These are phyloP conservation scores for Chinchilla lanigera DNA, from an alignment of 2,113 vertebrate genomes.

Conservation along the genomic window DNA sequence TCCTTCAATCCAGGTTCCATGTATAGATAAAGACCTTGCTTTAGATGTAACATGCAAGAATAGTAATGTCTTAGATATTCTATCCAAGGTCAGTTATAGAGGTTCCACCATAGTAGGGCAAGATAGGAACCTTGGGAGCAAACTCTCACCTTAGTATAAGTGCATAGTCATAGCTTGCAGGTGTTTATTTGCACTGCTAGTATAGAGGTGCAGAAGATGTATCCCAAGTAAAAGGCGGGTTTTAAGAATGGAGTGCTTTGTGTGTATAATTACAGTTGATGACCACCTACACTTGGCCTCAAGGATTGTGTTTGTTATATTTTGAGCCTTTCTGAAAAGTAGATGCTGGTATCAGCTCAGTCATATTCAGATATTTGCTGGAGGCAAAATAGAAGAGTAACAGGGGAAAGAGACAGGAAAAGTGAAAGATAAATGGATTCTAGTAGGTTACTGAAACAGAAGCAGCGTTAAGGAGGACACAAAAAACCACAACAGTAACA, in stretches of 20 bases:
- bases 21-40: background rate
- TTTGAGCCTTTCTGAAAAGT: background rate
- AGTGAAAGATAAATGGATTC: background rate
- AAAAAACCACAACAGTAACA: background rate
- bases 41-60: background rate
- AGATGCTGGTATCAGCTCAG: background rate
- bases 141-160: background rate
- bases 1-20: background rate
- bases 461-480: background rate
- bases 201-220: background rate
- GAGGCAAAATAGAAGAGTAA: background rate
- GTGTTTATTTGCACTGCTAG: background rate
- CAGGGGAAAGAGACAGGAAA: background rate
- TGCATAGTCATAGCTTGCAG: too few species aligned
- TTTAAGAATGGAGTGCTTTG: background rate
- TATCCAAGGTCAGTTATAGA: background rate
- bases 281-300: background rate
- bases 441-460: background rate
- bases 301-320: background rate
- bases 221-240: rapidly evolving
- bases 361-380: background rate
- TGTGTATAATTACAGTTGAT: background rate
- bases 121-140: background rate
- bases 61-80: background rate
- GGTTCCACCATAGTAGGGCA: background rate